phyloP scores from a whole-genome alignment of 2,113 vertebrate genomes.

The Phodopus roborovskii region DNA sequence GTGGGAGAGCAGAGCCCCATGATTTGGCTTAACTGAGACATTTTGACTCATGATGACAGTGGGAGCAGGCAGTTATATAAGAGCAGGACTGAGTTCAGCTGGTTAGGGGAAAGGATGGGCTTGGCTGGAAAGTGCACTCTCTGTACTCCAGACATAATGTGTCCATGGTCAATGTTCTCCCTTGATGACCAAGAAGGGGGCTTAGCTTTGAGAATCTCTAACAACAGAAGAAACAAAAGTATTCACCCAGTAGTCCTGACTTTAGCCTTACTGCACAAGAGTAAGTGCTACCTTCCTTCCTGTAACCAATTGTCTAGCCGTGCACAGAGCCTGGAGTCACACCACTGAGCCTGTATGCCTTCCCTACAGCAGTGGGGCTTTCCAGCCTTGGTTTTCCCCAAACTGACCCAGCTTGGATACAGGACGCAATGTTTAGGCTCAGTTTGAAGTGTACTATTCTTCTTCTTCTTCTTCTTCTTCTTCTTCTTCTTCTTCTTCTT shows the following conservation, averaged over 20 bases:
- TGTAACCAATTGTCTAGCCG: background rate
- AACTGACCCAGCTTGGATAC: background rate
- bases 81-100: constrained; percentile 42
- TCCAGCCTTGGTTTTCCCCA: constrained; percentile 12
- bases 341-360: background rate
- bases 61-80: constrained; percentile 57
- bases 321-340: background rate
- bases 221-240: background rate
- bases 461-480: background rate
- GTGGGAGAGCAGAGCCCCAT: constrained; percentile 34
- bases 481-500: background rate
- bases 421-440: constrained; percentile 6
- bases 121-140: constrained; percentile 17
- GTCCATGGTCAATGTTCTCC: background rate
- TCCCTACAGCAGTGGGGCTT: background rate
- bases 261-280: background rate
- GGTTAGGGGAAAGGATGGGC: background rate
- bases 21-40: constrained; percentile 34
- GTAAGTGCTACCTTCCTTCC: background rate
- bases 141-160: no score
- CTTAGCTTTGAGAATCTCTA: background rate
- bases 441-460: background rate
- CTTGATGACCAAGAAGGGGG: background rate
- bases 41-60: constrained; percentile 61
- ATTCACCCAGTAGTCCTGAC: background rate